A percentile compares a stretch with the other conserved stretches of the same genome.
Evolutionary conservation across 2,888 invertebrate genomes (phyloP).

Genomic region (Meteorus cinctellus): DNA sequence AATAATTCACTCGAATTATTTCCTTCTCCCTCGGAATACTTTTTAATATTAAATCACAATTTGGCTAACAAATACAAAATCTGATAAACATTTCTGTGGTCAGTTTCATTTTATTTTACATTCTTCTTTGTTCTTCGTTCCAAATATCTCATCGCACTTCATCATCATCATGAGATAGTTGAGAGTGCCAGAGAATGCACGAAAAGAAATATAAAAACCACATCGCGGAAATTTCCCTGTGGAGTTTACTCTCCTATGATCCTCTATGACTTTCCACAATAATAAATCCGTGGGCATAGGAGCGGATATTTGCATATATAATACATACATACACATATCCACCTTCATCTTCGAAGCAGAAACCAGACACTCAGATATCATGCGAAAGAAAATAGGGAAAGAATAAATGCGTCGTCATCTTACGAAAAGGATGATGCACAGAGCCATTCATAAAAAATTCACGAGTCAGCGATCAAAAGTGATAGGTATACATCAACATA

Average conservation of each 20-base stretch:
- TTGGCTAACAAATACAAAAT: no score
- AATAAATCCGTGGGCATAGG: conserved; percentile 9
- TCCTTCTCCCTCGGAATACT: no score
- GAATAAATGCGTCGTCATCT: conserved; percentile 36
- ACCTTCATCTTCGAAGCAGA: background rate
- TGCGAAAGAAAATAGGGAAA: background rate
- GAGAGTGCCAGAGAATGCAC: background rate
- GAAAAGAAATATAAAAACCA: background rate
- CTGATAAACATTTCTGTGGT: background rate
- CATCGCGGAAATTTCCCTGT: conserved; percentile 26
- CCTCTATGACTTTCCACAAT: conserved; percentile 3
- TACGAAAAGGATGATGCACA: conserved; percentile 2
- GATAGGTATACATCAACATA: conserved; percentile 20
- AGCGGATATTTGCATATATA: background rate
- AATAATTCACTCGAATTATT: no score
- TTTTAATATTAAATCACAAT: no score
- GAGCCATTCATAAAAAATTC: conserved; percentile 34
- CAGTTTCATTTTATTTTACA: background rate
- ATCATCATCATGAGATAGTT: background rate
- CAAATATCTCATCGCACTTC: background rate
- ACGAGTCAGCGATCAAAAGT: conserved; percentile 40
- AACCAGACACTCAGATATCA: background rate
- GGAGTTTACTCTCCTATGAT: conserved; percentile 26
- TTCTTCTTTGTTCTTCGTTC: background rate
- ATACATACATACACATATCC: background rate